phyloP scores from a whole-genome alignment of 2,113 vertebrate genomes.

The Chionomys nivalis region DNA sequence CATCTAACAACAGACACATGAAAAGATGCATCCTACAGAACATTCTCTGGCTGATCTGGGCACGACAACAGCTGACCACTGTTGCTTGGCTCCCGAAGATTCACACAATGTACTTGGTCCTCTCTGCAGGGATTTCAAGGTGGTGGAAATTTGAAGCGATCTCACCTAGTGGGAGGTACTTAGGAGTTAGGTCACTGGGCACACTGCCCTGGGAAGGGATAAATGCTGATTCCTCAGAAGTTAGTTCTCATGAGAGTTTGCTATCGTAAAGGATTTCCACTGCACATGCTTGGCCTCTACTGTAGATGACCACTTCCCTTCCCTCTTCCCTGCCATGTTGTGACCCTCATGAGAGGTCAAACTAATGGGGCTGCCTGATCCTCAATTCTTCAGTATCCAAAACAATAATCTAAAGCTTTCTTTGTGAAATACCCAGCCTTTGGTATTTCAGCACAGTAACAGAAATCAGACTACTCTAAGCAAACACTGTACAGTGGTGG shows the following conservation, averaged over 20 bases:
- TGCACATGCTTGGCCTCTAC: too few species aligned
- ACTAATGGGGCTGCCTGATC: not conserved
- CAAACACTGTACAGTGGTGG: not conserved
- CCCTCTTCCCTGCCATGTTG: not conserved
- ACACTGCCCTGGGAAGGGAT: not conserved
- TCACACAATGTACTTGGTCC: not conserved
- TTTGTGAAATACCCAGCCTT: not conserved
- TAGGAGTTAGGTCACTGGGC: not conserved
- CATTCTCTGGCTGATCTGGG: not conserved
- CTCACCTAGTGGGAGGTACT: not conserved
- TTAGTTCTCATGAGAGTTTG: not conserved
- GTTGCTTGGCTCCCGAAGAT: not conserved
- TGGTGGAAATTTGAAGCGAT: not conserved
- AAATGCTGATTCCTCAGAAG: not conserved
- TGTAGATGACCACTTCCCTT: not conserved
- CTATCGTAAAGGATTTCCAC: not conserved
- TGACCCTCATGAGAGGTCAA: not conserved
- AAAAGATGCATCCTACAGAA: not conserved
- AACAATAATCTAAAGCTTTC: not conserved
- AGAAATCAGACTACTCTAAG: not conserved
- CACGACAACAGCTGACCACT: not conserved
- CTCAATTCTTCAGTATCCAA: not conserved
- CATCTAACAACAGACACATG: not conserved
- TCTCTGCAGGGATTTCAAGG: not conserved
- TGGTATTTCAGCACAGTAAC: not conserved